Evolutionary conservation across 2,113 vertebrate genomes (phyloP), one percentile per base, ranked within the genome.

Genomic region (Cyprinus carpio): DNA sequence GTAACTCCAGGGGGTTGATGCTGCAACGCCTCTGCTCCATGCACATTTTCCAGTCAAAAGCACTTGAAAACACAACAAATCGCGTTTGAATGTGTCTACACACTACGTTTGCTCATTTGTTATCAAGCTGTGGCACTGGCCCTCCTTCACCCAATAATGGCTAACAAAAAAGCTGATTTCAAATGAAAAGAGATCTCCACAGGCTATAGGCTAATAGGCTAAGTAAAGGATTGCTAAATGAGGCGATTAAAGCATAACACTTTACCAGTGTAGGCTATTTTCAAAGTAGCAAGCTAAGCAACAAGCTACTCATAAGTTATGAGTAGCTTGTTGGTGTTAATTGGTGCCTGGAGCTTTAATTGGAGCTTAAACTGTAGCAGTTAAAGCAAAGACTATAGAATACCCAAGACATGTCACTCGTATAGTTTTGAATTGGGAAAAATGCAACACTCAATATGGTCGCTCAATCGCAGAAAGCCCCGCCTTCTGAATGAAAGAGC

Each of bases 41-140:
- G 91, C 93, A 92, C 93, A 93, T 94, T 93, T 94, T 93, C 92
- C 88, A 91, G 89, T 87, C 91, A 92, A 91, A 92, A 90, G 91
- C 91, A 91, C 92, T 92, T 81, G 91, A 91, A 91, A 90, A 92
- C 92, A 89, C 88, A 88, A 87, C 89, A 91, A 92, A 93, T 91
- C 82, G 90, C 89, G 89, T 92, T 92, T 93, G 90, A 90, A 93
- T 92, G 92, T 92, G 90, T 71, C 25, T 69, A 56, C 34, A 67
- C 79, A 67, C 43, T 67, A 49, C 43, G 51, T 67, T 67, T 51
- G 16, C n/a, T 81, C 12, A 64, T 60, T 64, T 64, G 25, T 65
- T 62, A 71, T n/a, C 29, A 49, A 40, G 10, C 43, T n/a, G 91
- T 31, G 27, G 16, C 62, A 23, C 16, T 18, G 40, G 11, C 25